Evolutionary conservation across 2,888 invertebrate species (phyloP).

Genomic region (Orthonychiurus folsomi): DNA sequence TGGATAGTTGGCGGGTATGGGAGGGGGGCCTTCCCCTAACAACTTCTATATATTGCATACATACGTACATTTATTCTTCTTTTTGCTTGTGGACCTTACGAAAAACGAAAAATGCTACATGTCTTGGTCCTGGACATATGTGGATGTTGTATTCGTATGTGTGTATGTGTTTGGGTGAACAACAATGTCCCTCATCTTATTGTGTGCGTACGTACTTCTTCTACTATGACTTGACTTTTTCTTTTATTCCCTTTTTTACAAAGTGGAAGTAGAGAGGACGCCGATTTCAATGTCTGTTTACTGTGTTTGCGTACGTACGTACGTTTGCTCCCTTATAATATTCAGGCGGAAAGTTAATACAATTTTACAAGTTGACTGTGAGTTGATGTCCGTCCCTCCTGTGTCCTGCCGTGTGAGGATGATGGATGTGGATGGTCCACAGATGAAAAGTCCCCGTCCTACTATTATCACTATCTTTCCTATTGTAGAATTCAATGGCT

Average conservation of each 20-base stretch:
- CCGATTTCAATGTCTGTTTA: conserved; percentile 22
- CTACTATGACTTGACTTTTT: conserved; percentile 11
- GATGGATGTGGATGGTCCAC: no score
- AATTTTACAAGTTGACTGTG: background rate
- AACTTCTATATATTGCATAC: conserved; percentile 4
- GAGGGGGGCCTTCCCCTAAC: conserved; percentile 19
- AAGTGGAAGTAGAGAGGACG: no score
- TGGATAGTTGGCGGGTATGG: conserved; percentile 26
- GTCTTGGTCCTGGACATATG: background rate
- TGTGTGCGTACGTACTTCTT: conserved; percentile 10
- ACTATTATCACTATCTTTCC: no score
- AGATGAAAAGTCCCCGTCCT: no score
- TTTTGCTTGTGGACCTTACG: no score
- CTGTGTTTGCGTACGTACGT: no score
- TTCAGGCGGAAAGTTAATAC: background rate
- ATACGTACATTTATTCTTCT: no score
- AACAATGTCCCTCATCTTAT: conserved; percentile 21
- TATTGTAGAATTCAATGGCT: no score
- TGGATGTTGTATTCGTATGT: conserved; percentile 6
- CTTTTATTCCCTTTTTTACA: background rate
- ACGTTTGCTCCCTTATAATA: background rate
- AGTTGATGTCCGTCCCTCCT: no score
- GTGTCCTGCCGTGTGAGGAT: no score
- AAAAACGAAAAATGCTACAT: no score
- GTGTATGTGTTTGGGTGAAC: conserved; percentile 10